Conservation (phyloP, 53 echinoderm and acorn worm genomes). For the Glandiceps talaboti region DNA sequence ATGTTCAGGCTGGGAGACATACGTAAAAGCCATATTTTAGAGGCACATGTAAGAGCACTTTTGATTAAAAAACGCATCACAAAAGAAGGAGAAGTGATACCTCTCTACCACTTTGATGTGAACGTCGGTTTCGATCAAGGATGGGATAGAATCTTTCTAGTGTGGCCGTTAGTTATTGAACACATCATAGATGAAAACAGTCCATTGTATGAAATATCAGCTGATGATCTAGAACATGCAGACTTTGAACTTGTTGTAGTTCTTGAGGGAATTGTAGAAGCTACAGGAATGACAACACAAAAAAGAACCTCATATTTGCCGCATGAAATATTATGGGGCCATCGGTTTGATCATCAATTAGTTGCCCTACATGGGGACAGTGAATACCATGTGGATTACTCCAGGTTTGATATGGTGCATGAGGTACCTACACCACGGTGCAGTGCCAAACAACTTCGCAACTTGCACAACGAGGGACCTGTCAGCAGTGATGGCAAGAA, state of each 20-base stretch:
- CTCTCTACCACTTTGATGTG: slow-evolving; percentile 75
- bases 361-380: slow-evolving; percentile 68
- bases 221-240: slow-evolving; percentile 47
- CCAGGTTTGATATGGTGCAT: slow-evolving; percentile 77
- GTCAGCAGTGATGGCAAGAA: too few species aligned
- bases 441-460: not conserved
- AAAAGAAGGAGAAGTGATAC: slow-evolving; percentile 86
- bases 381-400: slow-evolving; percentile 91
- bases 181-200: slow-evolving; percentile 79
- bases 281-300: slow-evolving; percentile 92
- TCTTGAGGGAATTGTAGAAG: slow-evolving; percentile 90
- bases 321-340: slow-evolving; percentile 74
- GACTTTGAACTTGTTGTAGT: slow-evolving; percentile 97
- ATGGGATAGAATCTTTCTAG: slow-evolving; percentile 91
- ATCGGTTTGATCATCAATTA: slow-evolving; percentile 56
- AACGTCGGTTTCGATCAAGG: slow-evolving; percentile 74
- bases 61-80: slow-evolving; percentile 79
- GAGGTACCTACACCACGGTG: slow-evolving; percentile 22
- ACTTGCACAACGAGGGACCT: too few species aligned
- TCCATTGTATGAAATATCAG: slow-evolving; percentile 78
- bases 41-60: slow-evolving; percentile 83
- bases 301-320: slow-evolving; percentile 91
- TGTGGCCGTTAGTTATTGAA: slow-evolving; percentile 81
- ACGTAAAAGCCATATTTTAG: slow-evolving; percentile 87
- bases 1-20: slow-evolving; percentile 98